Evolutionary conservation across 2,797 vertebrate genomes (phyloP).

Genomic region (Poecilia wingei): DNA sequence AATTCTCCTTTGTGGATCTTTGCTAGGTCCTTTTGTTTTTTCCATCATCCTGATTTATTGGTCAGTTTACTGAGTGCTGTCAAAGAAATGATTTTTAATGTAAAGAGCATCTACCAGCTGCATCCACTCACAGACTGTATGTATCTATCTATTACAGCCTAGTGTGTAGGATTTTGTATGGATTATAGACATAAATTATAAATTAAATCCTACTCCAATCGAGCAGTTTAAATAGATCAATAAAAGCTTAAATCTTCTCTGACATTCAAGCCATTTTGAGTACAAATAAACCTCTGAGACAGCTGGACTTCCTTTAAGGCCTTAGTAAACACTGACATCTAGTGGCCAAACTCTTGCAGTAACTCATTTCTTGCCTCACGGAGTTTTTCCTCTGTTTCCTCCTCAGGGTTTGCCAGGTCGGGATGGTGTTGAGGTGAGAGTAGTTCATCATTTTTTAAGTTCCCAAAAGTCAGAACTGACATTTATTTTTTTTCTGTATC

Average conservation of each 20-base stretch:
- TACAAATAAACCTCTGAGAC: background rate
- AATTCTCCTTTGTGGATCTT: no score
- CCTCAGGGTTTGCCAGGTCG: slow-evolving; percentile 85
- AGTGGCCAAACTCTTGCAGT: slow-evolving; percentile 47
- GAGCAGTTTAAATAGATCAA: background rate
- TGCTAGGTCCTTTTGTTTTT: no score
- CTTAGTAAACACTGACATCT: slow-evolving; percentile 68
- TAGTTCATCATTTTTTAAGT: background rate
- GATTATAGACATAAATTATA: no score
- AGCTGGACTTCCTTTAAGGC: background rate
- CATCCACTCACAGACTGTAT: no score
- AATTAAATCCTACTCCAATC: no score
- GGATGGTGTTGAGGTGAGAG: slow-evolving; percentile 85
- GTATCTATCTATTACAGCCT: no score
- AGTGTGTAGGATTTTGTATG: no score
- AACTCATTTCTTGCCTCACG: background rate
- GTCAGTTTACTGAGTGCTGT: no score
- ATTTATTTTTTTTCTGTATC: background rate
- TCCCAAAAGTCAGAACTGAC: background rate
- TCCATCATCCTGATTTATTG: no score
- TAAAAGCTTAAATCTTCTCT: background rate
- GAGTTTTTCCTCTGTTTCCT: slow-evolving; percentile 29
- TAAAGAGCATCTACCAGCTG: no score
- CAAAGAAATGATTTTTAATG: no score
- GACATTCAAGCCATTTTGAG: background rate